Evolutionary conservation across 2,113 vertebrate species (phyloP), one percentile per base, ranked within the genome.

Genomic region (Syrmaticus mikado): DNA sequence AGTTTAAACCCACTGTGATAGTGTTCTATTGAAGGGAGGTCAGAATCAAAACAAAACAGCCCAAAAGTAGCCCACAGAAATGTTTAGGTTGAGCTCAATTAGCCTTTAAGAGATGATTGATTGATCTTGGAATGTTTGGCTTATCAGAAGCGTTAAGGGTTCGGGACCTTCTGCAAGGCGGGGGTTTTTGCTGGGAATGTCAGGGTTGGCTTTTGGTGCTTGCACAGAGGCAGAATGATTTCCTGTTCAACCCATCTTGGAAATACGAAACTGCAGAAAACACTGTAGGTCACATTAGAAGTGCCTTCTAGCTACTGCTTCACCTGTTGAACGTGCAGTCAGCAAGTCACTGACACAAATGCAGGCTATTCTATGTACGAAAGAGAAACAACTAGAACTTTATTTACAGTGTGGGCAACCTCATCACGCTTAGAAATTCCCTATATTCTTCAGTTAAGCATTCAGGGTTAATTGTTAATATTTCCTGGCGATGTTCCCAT

Each of bases 101-200:
- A 41, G 0, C 58, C 53, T 58, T 64, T 32, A 85, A 34, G 7
- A 85, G 82, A 14, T 41, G 38, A 81, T 6, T 81, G 52, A 60
- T 81, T 77, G 71, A 48, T 81, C 8, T 30, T 75, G 55, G 65
- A 10, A 8, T 46, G 43, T 86, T 41, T 38, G 14, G 38, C 9
- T 88, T 81, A 19, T 45, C 28, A 1, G 21, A 50, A 78, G 18
- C 36, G 9, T 50, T 64, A 73, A 41, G 10, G 18, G 89, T 94
- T 87, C 75, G 93, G 32, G 36, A 87, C 32, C 79, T 83, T 73
- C 13, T 64, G 53, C 34, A 71, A 46, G 58, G 41, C 30, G 79
- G 92, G 82, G 87, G 89, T 77, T 91, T 95, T 74, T 72, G 53
- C 58, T 95, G 84, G 87, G 89, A 95, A 92, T 72, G 38, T 52